A percentile compares a stretch with the other conserved stretches of the same genome.
Evolutionary conservation across 2,113 vertebrate species (phyloP).

Genomic region (Toxotes jaculatrix): DNA sequence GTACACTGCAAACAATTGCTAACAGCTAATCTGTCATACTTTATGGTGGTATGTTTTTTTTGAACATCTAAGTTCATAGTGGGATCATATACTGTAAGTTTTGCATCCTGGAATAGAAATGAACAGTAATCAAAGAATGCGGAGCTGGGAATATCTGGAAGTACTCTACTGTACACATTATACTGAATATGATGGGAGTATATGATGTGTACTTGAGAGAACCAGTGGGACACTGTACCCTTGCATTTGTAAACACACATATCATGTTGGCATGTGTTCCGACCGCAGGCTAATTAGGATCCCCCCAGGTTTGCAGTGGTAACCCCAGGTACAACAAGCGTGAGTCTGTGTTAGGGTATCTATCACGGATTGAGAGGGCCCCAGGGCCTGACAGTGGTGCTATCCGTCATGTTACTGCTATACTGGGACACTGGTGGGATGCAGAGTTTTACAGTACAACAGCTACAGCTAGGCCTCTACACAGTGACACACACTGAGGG

Average conservation of each 20-base stretch:
- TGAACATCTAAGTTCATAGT: neutral
- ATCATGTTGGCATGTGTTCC: constrained; percentile 7
- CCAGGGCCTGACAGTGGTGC: constrained; percentile 29
- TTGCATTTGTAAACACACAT: constrained; percentile 36
- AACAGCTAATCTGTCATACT: neutral
- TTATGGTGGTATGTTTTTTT: neutral
- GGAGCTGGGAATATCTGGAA: neutral
- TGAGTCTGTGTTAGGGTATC: constrained; percentile 64
- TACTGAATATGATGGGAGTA: neutral
- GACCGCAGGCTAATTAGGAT: constrained; percentile 66
- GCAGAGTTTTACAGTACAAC: constrained; percentile 24
- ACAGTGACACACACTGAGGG: constrained; percentile 40
- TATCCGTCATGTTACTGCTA: constrained; percentile 59
- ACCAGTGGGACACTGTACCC: neutral
- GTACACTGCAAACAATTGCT: neutral
- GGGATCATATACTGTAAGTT: no score
- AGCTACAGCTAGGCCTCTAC: constrained; percentile 12
- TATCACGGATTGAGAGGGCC: constrained; percentile 53
- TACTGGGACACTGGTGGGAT: constrained; percentile 60
- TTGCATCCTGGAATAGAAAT: neutral
- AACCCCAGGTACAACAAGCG: constrained; percentile 48
- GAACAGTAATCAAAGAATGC: neutral
- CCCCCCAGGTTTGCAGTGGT: constrained; percentile 40
- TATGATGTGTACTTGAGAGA: constrained; percentile 3
- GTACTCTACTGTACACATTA: neutral